A percentile compares a stretch with the other conserved stretches of the same genome.
Evolutionary conservation across 1,140 invertebrate species (phyloP).

Genomic region (Phortica variegata): DNA sequence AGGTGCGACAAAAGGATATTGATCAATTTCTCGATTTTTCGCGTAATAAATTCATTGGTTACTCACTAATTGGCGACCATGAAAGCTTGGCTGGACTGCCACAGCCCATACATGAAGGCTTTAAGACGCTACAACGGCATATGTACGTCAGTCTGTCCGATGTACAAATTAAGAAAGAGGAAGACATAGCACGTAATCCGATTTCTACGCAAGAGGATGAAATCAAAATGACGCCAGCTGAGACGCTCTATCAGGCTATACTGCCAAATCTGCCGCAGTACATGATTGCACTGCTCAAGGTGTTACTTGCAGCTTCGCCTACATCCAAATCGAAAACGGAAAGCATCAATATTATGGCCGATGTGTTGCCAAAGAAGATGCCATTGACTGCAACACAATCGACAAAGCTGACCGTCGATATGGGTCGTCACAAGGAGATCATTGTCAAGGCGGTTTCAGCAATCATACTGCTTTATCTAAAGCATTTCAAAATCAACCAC

Average conservation of each 20-base stretch:
- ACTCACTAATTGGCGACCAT: constrained; percentile 79
- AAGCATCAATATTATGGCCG: constrained; percentile 97
- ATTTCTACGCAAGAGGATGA: constrained; percentile 74
- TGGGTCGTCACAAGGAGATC: constrained; percentile 98
- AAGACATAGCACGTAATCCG: constrained; percentile 77
- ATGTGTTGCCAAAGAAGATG: constrained; percentile 96
- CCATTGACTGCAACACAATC: constrained; percentile 96
- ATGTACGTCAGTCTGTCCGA: constrained; percentile 83
- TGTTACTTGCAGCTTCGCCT: constrained; percentile 93
- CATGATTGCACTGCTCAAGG: constrained; percentile 96
- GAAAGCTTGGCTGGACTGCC: constrained; percentile 89
- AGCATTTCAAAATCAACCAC: constrained; percentile 99
- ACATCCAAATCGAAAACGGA: constrained; percentile 98
- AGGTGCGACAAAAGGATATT: constrained; percentile 92
- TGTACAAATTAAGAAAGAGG: constrained; percentile 79
- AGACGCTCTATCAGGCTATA: constrained; percentile 89
- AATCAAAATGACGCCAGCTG: constrained; percentile 76
- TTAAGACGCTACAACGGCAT: constrained; percentile 84
- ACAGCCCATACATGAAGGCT: constrained; percentile 92
- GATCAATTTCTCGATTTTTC: constrained; percentile 89
- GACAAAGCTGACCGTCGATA: constrained; percentile 94
- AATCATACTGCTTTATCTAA: constrained; percentile 88
- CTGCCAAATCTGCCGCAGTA: constrained; percentile 92
- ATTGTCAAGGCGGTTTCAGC: constrained; percentile 97
- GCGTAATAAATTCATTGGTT: constrained; percentile 93